These are phyloP conservation scores for Euthynnus affinis DNA, from an alignment of 2,797 vertebrate species.

Conservation along the genomic window DNA sequence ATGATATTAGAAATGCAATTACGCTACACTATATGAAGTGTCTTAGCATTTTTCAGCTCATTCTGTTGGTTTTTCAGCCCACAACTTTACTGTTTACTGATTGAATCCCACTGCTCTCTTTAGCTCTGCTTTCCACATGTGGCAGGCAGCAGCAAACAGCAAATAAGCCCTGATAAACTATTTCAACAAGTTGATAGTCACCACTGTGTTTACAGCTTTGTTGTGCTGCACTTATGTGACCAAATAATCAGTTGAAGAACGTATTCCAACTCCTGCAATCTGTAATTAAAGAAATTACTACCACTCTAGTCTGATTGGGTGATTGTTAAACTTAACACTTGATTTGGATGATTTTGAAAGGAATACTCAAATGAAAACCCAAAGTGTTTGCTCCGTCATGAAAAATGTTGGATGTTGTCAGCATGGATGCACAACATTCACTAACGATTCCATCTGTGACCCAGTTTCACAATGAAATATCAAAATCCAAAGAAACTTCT, in stretches of 20 bases:
- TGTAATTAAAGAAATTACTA: background rate
- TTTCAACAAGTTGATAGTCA: no score
- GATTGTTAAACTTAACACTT: slow-evolving; percentile 1
- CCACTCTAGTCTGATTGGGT: background rate
- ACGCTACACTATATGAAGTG: no score
- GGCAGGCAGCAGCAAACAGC: no score
- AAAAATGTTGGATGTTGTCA: no score
- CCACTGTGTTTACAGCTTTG: no score
- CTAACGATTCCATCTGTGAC: slow-evolving; percentile 22
- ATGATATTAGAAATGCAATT: background rate
- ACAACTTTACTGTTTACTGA: background rate
- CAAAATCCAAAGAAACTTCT: slow-evolving; percentile 14
- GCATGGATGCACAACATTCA: background rate
- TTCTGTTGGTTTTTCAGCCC: background rate
- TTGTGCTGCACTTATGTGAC: no score
- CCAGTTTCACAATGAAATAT: slow-evolving; percentile 25
- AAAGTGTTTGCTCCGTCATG: no score
- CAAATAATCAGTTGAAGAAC: background rate
- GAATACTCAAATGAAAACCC: background rate
- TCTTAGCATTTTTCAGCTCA: background rate
- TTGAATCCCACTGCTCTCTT: background rate
- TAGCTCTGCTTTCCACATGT: background rate
- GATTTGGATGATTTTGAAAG: background rate
- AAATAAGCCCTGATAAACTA: no score
- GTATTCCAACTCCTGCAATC: background rate